Evolutionary conservation across 2,888 invertebrate species (phyloP).

Genomic region (Lochmaea crataegi): DNA sequence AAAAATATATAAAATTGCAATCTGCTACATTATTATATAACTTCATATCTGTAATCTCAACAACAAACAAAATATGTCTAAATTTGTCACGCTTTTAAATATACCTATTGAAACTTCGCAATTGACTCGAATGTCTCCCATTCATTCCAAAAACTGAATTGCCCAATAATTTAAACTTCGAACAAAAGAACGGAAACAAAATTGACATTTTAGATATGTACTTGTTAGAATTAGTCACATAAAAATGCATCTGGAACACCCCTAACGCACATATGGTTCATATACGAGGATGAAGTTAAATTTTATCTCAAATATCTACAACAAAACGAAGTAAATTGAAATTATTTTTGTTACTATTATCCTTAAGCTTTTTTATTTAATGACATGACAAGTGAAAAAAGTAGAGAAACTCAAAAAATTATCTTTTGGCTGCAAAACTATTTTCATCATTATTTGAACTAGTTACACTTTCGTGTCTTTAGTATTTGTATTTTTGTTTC

Average conservation of each 20-base stretch:
- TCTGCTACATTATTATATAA: too few species aligned
- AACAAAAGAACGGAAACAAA: conserved; percentile 52
- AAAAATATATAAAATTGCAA: neutral
- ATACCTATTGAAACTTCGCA: conserved; percentile 4
- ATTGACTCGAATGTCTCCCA: conserved; percentile 21
- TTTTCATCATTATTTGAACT: too few species aligned
- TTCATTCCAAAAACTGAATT: conserved; percentile 37
- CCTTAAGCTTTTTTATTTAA: too few species aligned
- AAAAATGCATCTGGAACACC: conserved; percentile 50
- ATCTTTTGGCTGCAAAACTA: too few species aligned
- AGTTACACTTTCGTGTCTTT: too few species aligned
- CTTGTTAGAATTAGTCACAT: conserved; percentile 49
- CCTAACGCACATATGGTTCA: conserved; percentile 36
- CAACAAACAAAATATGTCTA: neutral
- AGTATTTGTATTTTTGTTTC: too few species aligned
- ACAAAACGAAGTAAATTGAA: neutral
- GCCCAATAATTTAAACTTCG: conserved; percentile 44
- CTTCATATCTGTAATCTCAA: neutral
- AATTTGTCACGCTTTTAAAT: conserved; percentile 23
- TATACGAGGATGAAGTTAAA: neutral
- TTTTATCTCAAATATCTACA: neutral
- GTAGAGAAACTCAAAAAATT: too few species aligned
- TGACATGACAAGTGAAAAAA: too few species aligned
- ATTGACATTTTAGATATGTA: conserved; percentile 47
- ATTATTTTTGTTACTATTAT: neutral